Conservation (phyloP, 2,113 vertebrate genomes). For the Labeo rohita region DNA sequence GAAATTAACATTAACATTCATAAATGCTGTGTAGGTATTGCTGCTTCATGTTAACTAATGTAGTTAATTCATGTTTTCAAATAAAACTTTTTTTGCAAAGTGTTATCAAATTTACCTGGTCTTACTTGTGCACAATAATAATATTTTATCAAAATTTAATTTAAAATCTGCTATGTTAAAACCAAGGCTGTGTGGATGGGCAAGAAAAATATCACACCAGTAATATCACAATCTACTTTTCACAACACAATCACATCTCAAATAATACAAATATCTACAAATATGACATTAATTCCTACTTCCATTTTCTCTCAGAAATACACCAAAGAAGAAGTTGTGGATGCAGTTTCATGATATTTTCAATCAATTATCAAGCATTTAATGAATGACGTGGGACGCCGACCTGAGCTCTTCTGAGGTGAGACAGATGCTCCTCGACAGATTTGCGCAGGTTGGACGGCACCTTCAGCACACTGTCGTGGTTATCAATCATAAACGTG, state of each 20-base stretch:
- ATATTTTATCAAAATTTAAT: not conserved
- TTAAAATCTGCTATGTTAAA: not conserved
- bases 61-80: not conserved
- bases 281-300: not conserved
- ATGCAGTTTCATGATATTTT: not conserved
- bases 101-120: not conserved
- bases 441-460: constrained; percentile 76
- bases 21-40: not conserved
- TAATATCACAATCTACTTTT: not conserved
- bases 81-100: not conserved
- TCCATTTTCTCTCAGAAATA: not conserved
- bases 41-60: not conserved
- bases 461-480: constrained; percentile 79
- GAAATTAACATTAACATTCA: too few species aligned
- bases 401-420: constrained; percentile 83
- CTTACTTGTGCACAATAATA: not conserved
- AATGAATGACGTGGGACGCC: constrained; percentile 6
- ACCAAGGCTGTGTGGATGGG: not conserved
- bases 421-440: constrained; percentile 79
- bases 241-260: not conserved
- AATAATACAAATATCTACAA: not conserved
- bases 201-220: not conserved
- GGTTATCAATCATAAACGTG: constrained; percentile 86
- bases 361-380: not conserved
- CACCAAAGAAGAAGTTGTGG: not conserved